Conservation (phyloP, 2,113 vertebrate genomes). For the Peromyscus polionotus region DNA sequence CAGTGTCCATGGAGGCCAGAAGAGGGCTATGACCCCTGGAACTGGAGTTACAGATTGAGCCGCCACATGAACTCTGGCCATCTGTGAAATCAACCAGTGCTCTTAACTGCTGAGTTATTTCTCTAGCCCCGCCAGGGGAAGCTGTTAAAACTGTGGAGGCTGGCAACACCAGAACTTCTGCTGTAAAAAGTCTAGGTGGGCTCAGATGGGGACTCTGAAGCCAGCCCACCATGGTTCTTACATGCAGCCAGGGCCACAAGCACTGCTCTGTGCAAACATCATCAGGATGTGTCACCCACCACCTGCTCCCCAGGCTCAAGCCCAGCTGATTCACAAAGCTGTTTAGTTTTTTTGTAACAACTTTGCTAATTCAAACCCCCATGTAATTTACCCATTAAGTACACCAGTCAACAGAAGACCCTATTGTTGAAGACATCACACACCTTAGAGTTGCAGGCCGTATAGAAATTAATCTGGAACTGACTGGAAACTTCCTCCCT, state of each 20-base stretch:
- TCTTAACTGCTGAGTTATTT: neutral
- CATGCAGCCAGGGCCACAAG: neutral
- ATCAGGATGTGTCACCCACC: accelerated
- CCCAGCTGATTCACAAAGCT: neutral
- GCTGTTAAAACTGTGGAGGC: neutral
- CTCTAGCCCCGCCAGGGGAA: neutral
- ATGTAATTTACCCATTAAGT: neutral
- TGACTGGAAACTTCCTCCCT: neutral
- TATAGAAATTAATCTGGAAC: too few relatives aligned
- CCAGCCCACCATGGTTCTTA: neutral
- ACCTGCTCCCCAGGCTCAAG: neutral
- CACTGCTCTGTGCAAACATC: neutral
- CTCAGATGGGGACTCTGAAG: accelerated
- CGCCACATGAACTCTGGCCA: neutral
- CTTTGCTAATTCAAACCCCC: neutral
- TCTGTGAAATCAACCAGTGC: neutral
- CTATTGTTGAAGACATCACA: neutral
- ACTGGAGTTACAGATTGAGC: neutral
- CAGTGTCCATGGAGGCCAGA: neutral
- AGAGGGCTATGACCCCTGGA: neutral
- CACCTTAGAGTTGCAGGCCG: neutral
- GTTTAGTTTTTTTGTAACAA: neutral
- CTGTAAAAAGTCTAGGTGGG: accelerated
- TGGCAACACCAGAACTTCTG: neutral
- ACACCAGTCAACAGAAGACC: neutral